Conservation (phyloP, 2,797 vertebrate genomes). For the Poecile montanus region DNA sequence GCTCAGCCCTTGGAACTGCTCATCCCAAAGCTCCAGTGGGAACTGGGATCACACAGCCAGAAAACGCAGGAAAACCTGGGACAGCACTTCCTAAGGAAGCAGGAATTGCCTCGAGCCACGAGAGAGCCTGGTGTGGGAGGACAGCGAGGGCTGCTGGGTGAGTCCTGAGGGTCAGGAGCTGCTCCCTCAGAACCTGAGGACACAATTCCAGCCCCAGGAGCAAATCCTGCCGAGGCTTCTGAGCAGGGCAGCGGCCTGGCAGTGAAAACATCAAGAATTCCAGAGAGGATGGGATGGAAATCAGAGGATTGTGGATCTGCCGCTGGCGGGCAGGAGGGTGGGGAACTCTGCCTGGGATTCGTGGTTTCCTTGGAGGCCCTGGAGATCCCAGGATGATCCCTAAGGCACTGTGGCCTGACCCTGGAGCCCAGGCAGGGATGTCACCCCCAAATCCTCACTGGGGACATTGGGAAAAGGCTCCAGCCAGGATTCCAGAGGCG, state of each 20-base stretch:
- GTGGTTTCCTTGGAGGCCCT: no score
- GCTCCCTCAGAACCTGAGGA: neutral
- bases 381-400: neutral
- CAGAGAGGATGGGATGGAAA: neutral
- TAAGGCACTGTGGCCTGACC: constrained; percentile 4
- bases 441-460: neutral
- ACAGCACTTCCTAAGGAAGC: neutral
- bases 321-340: neutral
- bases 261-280: neutral
- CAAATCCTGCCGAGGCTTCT: neutral
- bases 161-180: neutral
- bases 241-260: neutral
- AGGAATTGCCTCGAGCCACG: neutral
- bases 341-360: neutral
- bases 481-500: neutral
- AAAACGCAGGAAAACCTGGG: neutral
- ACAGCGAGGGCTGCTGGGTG: no score
- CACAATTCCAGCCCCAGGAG: neutral
- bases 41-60: neutral
- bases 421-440: neutral
- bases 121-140: neutral
- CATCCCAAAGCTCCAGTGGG: neutral
- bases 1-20: neutral
- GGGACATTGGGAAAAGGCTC: neutral
- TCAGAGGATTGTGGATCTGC: no score